Evolutionary conservation across 2,888 invertebrate species (phyloP), one percentile per base, ranked within the genome.

Genomic region (Anoncus sp.): DNA sequence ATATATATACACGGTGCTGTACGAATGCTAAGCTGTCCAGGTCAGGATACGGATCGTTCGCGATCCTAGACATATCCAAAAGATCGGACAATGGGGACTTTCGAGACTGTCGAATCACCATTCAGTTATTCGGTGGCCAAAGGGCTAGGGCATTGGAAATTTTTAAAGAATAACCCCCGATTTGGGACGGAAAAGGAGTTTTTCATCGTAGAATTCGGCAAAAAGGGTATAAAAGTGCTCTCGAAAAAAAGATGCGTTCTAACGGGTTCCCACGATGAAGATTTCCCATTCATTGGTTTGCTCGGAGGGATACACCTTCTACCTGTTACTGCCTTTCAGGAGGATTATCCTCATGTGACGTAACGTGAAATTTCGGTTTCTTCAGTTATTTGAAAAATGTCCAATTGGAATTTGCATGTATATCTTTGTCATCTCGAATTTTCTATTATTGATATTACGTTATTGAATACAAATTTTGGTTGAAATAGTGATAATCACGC

Each of bases 81-180:
- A 59, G 47, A 22, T 43, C 62, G 66, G 70, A 86, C 85, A 86
- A 87, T 85, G 73, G 82, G 7, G 57, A 66, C 31, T 51, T 71
- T 77, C 75, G 72, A 71, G 73, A 74, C 71, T 63, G 79, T 80
- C 84, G 85, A 84, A 83, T 85, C 84, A 81, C 85, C 83, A 85
- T 87, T 84, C 84, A 83, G 77, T 84, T 85, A 87, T 69, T 87
- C 86, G 87, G 86, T 87, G 79, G 87, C 83, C 84, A 85, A 89
- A 88, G 86, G 86, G 86, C 82, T 84, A n/a, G 83, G 81, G 81
- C 79, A 82, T 83, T 80, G 67, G 63, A 71, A 81, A 84, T 82
- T 75, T 82, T 83, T 85, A 79, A 81, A 81, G 82, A 81, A 82
- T 81, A 80, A 67, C 79, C 75, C n/a, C 67, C 57, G 47, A 77